Evolutionary conservation across 1,140 invertebrate genomes (phyloP), one percentile per base, ranked within the genome.

Genomic region (Drosophila setifemur): DNA sequence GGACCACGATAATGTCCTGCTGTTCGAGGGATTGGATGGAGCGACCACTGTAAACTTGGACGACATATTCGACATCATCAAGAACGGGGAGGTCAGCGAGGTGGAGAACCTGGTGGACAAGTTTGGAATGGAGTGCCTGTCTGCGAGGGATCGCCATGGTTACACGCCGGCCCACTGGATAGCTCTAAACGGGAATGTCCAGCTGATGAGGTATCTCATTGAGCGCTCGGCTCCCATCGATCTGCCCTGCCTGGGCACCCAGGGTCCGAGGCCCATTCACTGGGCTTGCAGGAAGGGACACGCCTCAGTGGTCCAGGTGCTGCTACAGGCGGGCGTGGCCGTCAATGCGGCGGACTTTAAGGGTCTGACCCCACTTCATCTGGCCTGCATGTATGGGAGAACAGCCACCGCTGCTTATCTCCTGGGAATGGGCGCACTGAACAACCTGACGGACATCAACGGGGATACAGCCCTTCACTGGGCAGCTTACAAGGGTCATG

Each of bases 141-240:
- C 93, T 42, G 94, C 94, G 0, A 92, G 96, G 23, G 96, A 98
- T 90, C 95, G 97, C 81, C 97, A 97, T 92, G 97, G 96, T 11
- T 97, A 98, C 88, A 97, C 96, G 0, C 96, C 96, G 2, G 96
- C 96, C 7, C 97, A 98, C 90, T 98, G 96, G 97, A 96, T 96
- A 7, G 96, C 96, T 18, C 91, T 97, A 5, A 96, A 97, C 85
- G 96, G 97, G 9, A 95, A 95, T 76, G 94, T 95, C 8, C 94
- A 96, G 89, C 93, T 96, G 35, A 96, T 96, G 95, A 92, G 95
- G 7, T 96, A 96, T 78, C 92, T 98, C 37, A 94, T 97, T 8
- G 96, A 97, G 79, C 92, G 94, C 52, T 94, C 94, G 47, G 96
- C 95, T 9, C 95, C 96, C 1, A 93, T 97, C 4, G 95, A 98